These are phyloP conservation scores for Upupa epops DNA, from an alignment of 2,113 vertebrate species.

Conservation along the genomic window DNA sequence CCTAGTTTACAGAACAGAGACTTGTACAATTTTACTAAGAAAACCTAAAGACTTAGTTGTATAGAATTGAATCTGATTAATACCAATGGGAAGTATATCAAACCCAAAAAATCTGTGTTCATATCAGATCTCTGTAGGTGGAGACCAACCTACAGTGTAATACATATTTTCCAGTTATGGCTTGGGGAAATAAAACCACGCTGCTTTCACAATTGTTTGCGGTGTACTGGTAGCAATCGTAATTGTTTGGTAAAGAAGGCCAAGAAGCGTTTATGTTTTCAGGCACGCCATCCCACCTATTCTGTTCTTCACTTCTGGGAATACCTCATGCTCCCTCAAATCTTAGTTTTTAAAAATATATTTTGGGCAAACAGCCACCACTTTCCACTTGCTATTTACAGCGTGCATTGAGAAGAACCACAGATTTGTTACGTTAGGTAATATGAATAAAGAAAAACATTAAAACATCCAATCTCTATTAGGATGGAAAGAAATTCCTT, in stretches of 20 bases:
- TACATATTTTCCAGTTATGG: neutral
- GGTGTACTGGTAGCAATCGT: neutral
- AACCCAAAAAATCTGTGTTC: neutral
- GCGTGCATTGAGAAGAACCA: neutral
- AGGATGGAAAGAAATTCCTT: neutral
- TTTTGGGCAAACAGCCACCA: neutral
- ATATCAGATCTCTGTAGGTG: neutral
- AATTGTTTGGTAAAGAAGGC: neutral
- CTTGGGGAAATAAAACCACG: neutral
- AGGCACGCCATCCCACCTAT: neutral
- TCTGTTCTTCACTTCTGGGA: neutral
- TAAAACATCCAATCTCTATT: neutral
- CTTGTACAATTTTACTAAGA: neutral
- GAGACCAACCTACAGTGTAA: neutral
- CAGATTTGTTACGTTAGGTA: neutral
- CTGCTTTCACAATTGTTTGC: neutral
- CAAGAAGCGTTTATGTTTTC: neutral
- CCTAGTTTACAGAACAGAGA: neutral
- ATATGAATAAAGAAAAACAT: neutral
- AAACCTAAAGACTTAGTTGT: slow-evolving; percentile 6
- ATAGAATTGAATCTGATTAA: slow-evolving; percentile 25
- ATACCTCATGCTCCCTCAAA: neutral
- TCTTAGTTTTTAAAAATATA: neutral
- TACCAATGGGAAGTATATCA: neutral
- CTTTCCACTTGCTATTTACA: neutral